phyloP scores from a whole-genome alignment of 2,113 vertebrate genomes.

The Ageneiosus marmoratus region DNA sequence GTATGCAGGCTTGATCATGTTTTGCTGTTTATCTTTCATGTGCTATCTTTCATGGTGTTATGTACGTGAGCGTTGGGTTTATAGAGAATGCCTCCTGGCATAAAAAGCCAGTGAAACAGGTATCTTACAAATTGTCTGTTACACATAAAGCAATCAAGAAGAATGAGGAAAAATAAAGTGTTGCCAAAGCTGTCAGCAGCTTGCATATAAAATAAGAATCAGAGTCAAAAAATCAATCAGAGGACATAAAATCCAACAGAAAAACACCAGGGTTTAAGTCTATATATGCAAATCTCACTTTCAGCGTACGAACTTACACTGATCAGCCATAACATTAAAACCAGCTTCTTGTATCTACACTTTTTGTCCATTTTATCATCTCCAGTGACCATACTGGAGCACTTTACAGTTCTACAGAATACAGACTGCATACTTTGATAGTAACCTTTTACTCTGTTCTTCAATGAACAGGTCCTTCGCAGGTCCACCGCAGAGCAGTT shows the following conservation, averaged over 20 bases:
- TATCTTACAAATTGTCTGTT: conserved; percentile 9
- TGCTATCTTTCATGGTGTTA: conserved; percentile 11
- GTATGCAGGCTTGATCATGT: conserved; percentile 44
- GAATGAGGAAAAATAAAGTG: conserved; percentile 10
- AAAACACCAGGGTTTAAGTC: not conserved
- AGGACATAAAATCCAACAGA: not conserved
- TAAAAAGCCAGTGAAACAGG: conserved; percentile 59
- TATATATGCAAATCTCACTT: not conserved
- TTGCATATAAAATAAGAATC: not conserved
- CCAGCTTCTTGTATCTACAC: no score
- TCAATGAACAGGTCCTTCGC: no score
- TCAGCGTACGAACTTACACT: no score
- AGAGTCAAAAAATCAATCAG: no score
- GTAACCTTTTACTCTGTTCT: no score
- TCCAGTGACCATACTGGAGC: no score
- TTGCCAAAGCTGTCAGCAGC: conserved; percentile 11
- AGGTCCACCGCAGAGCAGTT: no score
- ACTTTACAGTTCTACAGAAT: no score
- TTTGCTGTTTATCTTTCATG: conserved; percentile 56
- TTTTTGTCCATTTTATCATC: no score
- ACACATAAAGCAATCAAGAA: not conserved
- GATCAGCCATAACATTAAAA: no score
- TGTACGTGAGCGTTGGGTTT: conserved; percentile 2
- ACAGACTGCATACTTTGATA: no score
- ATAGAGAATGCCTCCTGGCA: conserved; percentile 45